Conservation (phyloP, 2,888 invertebrate genomes). For the Pammene aurita region DNA sequence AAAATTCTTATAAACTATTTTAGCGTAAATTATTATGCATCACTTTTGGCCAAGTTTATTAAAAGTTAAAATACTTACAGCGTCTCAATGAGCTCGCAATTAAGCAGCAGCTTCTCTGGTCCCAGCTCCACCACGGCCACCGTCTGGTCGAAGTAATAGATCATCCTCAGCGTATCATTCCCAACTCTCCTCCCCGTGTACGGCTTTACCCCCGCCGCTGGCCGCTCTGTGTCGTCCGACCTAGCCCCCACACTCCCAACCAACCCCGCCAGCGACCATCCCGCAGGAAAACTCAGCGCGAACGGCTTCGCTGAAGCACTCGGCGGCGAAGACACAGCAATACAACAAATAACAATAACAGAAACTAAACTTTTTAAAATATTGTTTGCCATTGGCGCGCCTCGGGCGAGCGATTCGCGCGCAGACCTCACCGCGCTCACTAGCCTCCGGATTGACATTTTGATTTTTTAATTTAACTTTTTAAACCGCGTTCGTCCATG, state of each 20-base stretch:
- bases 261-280: slow-evolving; percentile 76
- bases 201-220: slow-evolving; percentile 79
- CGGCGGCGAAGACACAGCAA: slow-evolving; percentile 75
- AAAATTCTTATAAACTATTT: no score
- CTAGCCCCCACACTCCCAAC: slow-evolving; percentile 71
- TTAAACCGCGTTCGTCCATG: slow-evolving; percentile 54
- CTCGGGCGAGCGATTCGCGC: slow-evolving; percentile 68
- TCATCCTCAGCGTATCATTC: slow-evolving; percentile 88
- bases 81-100: slow-evolving; percentile 93
- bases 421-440: slow-evolving; percentile 73
- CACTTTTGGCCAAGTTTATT: no score
- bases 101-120: slow-evolving; percentile 86
- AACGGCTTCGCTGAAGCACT: slow-evolving; percentile 77
- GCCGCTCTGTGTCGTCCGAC: slow-evolving; percentile 63
- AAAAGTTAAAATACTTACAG: slow-evolving; percentile 85
- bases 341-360: slow-evolving; percentile 71
- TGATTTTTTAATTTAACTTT: slow-evolving; percentile 44
- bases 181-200: slow-evolving; percentile 86
- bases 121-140: slow-evolving; percentile 92
- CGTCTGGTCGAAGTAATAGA: slow-evolving; percentile 91
- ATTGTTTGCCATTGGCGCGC: slow-evolving; percentile 72
- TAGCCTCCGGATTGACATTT: slow-evolving; percentile 72
- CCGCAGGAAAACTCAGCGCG: slow-evolving; percentile 74
- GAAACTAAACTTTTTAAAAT: slow-evolving; percentile 73
- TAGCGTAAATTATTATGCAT: no score